Percentiles rank a stretch among this genome's conserved stretches.
These are phyloP conservation scores for Mormyrus proboscirostris DNA, from an alignment of 2,797 vertebrate species.

Conservation along the genomic window DNA sequence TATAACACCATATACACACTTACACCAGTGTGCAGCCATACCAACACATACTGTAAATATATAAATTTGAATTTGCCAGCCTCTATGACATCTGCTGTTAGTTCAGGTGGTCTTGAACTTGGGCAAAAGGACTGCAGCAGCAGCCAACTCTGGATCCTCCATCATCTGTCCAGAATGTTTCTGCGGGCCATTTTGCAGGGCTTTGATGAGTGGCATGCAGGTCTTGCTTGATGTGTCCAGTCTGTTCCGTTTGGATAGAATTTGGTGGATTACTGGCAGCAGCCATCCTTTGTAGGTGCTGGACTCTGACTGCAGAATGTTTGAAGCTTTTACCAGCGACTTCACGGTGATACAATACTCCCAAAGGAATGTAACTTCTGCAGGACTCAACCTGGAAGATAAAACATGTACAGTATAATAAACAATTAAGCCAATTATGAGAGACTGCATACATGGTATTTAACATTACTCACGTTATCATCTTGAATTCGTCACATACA, in stretches of 20 bases:
- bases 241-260: constrained; percentile 16
- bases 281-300: constrained; percentile 26
- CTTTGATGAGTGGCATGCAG: constrained; percentile 5
- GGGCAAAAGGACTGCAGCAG: background rate
- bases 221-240: constrained; percentile 15
- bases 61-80: too few species aligned
- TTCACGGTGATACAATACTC: constrained; percentile 6
- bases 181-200: constrained; percentile 22
- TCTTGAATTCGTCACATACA: background rate
- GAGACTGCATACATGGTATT: too few species aligned
- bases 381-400: constrained; percentile 15
- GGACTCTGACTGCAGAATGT: constrained; percentile 26
- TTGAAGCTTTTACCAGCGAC: constrained; percentile 9
- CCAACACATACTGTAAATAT: too few species aligned
- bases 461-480: constrained; percentile 8
- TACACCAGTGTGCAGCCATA: too few species aligned
- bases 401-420: background rate
- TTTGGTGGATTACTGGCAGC: constrained; percentile 19
- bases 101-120: background rate
- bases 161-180: constrained; percentile 26
- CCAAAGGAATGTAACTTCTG: constrained; percentile 7
- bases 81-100: too few species aligned
- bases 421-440: background rate
- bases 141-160: constrained; percentile 24
- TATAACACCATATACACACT: too few species aligned